Conservation (phyloP, 2,888 invertebrate genomes). For the Nemurella pictetii region DNA sequence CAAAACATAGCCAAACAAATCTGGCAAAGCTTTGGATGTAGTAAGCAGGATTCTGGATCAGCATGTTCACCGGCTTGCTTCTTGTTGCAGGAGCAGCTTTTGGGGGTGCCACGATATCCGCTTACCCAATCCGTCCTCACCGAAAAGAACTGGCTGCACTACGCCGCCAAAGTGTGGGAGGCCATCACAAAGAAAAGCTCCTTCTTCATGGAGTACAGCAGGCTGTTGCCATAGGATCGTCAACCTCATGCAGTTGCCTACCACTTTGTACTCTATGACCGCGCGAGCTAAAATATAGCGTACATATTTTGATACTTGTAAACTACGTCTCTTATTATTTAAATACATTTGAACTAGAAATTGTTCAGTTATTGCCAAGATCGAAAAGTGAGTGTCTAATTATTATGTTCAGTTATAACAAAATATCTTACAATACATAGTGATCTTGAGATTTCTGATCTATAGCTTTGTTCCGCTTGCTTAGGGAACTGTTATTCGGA, state of each 20-base stretch:
- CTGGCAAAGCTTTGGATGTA: too few relatives aligned
- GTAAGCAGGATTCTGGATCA: background rate
- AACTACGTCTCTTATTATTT: background rate
- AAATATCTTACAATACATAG: background rate
- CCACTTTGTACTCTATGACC: background rate
- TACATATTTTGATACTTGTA: background rate
- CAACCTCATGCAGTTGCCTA: background rate
- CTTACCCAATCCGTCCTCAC: conserved; percentile 73
- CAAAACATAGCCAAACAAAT: too few relatives aligned
- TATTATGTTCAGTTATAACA: background rate
- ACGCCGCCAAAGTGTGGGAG: conserved; percentile 82
- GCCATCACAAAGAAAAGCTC: conserved; percentile 76
- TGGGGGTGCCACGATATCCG: conserved; percentile 68
- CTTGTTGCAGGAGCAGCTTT: conserved; percentile 58
- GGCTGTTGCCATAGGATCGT: conserved; percentile 65
- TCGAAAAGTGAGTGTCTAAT: background rate
- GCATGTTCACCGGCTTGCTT: background rate
- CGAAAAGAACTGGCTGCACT: conserved; percentile 83
- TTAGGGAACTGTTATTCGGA: background rate
- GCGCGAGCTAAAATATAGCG: background rate
- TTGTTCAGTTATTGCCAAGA: background rate
- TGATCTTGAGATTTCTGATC: background rate
- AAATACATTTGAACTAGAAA: background rate
- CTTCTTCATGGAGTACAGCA: conserved; percentile 80
- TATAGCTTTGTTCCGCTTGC: background rate